Conservation (phyloP, 1,140 invertebrate genomes). For the Acromyrmex echinatior region DNA sequence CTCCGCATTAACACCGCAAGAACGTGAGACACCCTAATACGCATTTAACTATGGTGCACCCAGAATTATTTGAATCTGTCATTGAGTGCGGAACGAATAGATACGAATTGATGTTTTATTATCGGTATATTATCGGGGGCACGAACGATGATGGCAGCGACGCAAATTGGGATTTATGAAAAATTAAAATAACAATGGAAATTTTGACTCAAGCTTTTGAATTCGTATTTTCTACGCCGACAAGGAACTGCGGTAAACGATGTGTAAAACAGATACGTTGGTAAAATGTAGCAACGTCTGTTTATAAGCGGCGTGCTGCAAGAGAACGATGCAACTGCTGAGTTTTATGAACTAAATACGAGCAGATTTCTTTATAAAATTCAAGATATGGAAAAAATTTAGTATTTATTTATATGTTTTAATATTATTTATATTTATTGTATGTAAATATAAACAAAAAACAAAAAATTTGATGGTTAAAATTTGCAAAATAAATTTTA, state of each 20-base stretch:
- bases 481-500: constrained; percentile 4
- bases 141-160: not conserved
- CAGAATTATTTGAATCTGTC: constrained; percentile 7
- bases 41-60: constrained; percentile 8
- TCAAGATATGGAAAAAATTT: not conserved
- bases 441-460: not conserved
- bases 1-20: constrained; percentile 70
- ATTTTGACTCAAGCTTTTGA: not conserved
- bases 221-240: not conserved
- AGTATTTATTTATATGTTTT: not conserved
- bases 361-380: not conserved
- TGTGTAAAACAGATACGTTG: constrained; percentile 35
- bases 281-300: constrained; percentile 3
- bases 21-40: constrained; percentile 19
- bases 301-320: not conserved
- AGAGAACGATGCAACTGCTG: not conserved
- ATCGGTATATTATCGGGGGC: not conserved
- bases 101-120: constrained; percentile 17
- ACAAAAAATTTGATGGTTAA: not conserved
- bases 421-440: not conserved
- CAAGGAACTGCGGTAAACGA: constrained; percentile 22
- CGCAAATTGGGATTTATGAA: not conserved
- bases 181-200: constrained; percentile 15
- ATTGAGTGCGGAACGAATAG: constrained; percentile 8
- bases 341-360: not conserved